Base-by-base conservation (phyloP, 2,113 vertebrate genomes). In the Dicentrarchus labrax region DNA sequence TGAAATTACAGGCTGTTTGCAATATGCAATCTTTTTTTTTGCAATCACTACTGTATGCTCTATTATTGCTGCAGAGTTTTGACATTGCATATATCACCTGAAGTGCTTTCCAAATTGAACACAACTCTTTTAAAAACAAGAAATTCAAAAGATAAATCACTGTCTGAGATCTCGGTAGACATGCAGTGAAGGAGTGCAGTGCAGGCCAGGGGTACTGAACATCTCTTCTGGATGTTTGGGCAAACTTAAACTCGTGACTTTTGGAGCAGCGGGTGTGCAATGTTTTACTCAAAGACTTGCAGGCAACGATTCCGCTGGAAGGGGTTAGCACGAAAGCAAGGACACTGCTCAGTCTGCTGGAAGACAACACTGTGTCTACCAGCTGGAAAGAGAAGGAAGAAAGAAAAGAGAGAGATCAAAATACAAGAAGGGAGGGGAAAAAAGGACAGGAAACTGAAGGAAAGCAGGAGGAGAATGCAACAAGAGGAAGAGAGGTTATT, bases 211-310 rank as follows among this genome's bases (percentile, higher is more conserved):
- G 39, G 60, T 45, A 30, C 19, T 59, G 38, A 48, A 80, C n/a
- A 72, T 86, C 76, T 76, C 68, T 85, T 86, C 68, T 82, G 68
- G 60, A 66, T 68, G 66, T 50, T 77, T 87, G 80, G 51, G 43
- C 64, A 84, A 82, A 87, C 56, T 68, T 73, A 54, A 67, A 15
- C 66, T 73, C 68, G n/a, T 80, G 80, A 75, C 78, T 82, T 80
- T 59, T 45, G 21, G 15, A 72, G 51, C 64, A 53, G 73, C 41
- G 19, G 41, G 47, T 41, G 67, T 68, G 68, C 62, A 50, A 77
- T 79, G 71, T 82, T 82, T 86, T 16, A 86, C 64, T 75, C 61
- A 24, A 50, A 80, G 30, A 74, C 54, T 43, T 30, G 36, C 36
- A 48, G 61, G 45, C 54, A 81, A 61, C 30, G 0, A 61, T 51